phyloP scores from a whole-genome alignment of 2,888 invertebrate species.

The Tanypteryx hageni region DNA sequence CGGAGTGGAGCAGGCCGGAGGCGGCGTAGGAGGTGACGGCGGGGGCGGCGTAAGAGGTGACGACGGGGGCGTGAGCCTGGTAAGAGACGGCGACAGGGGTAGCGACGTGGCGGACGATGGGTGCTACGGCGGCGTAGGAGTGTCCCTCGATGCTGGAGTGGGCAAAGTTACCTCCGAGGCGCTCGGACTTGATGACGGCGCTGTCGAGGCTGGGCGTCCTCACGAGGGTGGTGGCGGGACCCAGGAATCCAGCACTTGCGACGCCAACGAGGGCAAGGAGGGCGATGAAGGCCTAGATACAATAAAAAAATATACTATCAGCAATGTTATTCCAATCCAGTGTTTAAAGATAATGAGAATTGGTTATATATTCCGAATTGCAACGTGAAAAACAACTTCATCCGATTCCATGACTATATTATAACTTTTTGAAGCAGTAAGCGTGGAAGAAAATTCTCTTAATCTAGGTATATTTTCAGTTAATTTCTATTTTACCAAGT shows the following conservation, averaged over 20 bases:
- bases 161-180: conserved; percentile 73
- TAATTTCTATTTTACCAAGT: too few species aligned
- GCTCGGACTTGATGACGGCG: conserved; percentile 73
- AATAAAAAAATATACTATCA: background rate
- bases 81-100: conserved; percentile 68
- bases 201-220: conserved; percentile 72
- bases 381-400: background rate
- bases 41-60: background rate
- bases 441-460: background rate
- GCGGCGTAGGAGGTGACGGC: conserved; percentile 46
- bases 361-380: background rate
- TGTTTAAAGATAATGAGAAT: background rate
- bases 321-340: background rate
- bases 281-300: conserved; percentile 53
- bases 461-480: background rate
- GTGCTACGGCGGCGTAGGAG: conserved; percentile 72
- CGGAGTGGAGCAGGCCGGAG: background rate
- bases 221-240: conserved; percentile 68
- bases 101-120: conserved; percentile 71
- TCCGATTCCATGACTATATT: background rate
- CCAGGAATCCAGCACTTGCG: conserved; percentile 34
- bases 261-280: conserved; percentile 46
- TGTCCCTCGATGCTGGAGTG: conserved; percentile 72
- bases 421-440: background rate
- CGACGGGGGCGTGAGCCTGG: too few species aligned